Base-by-base conservation (phyloP, 2,113 vertebrate genomes). In the Typhlomys cinereus region DNA sequence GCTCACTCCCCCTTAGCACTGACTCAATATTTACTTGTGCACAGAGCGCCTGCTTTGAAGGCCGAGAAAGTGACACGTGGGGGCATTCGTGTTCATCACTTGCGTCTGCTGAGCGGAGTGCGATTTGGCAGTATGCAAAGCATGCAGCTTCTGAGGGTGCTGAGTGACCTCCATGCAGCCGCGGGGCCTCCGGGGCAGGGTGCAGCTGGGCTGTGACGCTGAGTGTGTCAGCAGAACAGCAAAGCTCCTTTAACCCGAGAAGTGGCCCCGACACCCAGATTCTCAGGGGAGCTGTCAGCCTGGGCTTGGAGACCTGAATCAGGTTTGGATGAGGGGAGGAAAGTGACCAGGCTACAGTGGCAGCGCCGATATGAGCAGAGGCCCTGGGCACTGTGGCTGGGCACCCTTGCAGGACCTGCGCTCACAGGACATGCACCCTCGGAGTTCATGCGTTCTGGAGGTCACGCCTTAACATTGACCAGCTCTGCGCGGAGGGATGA, bases 191-290 rank as follows among this genome's bases (percentile, higher is more conserved):
- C 0, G 29, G 69, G 92, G 14, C 25, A 0, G 0, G 7, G 27
- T 12, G 15, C 21, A 3, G 70, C 23, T 7, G 27, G n/a, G 76
- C n/a, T n/a, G n/a, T n/a, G n/a, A n/a, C 10, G 0, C 41, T 25
- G 0, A 0, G 0, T 12, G 13, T 2, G 46, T 41, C 3, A 0
- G 0, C 1, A 64, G 52, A 5, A 0, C 10, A 0, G 1, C 27
- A 31, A 62, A 7, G 2, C 9, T 13, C 11, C 17, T 41, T n/a
- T 25, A 52, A 17, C 39, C 34, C 62, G 5, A 39, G 52, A 17
- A 39, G 52, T 0, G 23, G 21, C 31, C 25, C 39, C 5, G 69
- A 46, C 14, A 10, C 61, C 18, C 2, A 36, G 1, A 36, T 29
- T n/a, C 67, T 25, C 0, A 0, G 2, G 44, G 8, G 12, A 41